Percentiles rank a stretch among this genome's conserved stretches.
Evolutionary conservation across 2,888 invertebrate genomes (phyloP).

Genomic region (Chorisops tibialis): DNA sequence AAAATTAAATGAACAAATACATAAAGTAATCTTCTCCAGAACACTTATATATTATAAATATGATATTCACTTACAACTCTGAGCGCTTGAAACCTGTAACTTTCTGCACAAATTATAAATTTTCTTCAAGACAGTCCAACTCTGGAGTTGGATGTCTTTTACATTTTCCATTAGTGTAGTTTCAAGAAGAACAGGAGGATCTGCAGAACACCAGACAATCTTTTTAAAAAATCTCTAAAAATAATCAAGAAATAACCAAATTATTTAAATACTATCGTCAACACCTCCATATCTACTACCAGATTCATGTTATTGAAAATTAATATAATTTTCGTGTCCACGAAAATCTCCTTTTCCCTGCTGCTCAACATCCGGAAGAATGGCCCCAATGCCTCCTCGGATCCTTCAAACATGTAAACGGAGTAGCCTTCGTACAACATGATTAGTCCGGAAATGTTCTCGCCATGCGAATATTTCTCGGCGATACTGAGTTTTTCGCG

Average conservation of each 20-base stretch:
- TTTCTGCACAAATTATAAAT: constrained; percentile 4
- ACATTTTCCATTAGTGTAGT: neutral
- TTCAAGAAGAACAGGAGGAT: constrained; percentile 21
- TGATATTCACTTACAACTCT: neutral
- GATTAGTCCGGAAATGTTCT: constrained; percentile 22
- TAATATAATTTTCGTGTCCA: constrained; percentile 26
- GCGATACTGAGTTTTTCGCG: neutral
- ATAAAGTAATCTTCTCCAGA: neutral
- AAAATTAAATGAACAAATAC: too few relatives aligned
- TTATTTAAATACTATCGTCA: too few relatives aligned
- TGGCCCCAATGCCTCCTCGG: constrained; percentile 29
- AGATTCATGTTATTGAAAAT: constrained; percentile 31
- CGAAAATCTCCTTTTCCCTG: constrained; percentile 17
- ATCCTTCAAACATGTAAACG: constrained; percentile 33
- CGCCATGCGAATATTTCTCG: constrained; percentile 6
- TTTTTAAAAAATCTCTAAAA: constrained; percentile 24
- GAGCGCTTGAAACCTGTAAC: neutral
- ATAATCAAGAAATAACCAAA: neutral
- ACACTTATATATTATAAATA: neutral
- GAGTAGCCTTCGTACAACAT: constrained; percentile 31
- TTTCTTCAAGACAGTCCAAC: neutral
- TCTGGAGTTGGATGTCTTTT: constrained; percentile 4
- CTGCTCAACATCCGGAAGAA: constrained; percentile 26
- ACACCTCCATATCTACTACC: constrained; percentile 3
- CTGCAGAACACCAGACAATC: constrained; percentile 5